Percentiles rank a stretch among this genome's conserved stretches.
phyloP scores from a whole-genome alignment of 2,797 vertebrate species.

The Pangasius sanitwongsei region DNA sequence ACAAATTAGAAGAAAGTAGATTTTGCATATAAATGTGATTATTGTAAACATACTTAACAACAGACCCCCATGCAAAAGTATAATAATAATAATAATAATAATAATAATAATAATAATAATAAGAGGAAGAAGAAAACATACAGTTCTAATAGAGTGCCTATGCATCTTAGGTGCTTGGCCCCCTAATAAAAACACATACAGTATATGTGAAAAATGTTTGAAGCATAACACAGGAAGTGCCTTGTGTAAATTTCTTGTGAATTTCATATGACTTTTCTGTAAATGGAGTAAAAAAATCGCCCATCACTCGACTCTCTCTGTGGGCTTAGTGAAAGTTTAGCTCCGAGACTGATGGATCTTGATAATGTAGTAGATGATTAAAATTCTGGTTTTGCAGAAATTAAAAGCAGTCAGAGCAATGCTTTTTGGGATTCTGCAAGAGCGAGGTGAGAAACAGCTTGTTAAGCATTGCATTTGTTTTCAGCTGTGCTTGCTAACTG shows the following conservation, averaged over 20 bases:
- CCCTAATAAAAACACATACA: not conserved
- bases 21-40: not conserved
- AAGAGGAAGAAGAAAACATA: not conserved
- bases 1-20: not conserved
- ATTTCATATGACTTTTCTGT: not conserved
- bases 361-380: constrained; percentile 49
- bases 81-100: not conserved
- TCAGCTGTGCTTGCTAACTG: constrained; percentile 11
- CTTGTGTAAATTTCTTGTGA: not conserved
- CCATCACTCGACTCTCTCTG: not conserved
- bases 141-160: not conserved
- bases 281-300: not conserved
- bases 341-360: constrained; percentile 43
- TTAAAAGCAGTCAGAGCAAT: constrained; percentile 40
- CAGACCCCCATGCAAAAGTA: not conserved
- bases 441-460: not conserved
- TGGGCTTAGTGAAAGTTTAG: constrained; percentile 9
- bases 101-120: not conserved
- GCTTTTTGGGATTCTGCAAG: not conserved
- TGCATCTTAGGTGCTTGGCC: not conserved
- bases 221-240: not conserved
- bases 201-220: not conserved
- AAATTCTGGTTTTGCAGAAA: constrained; percentile 32
- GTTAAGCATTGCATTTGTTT: constrained; percentile 9
- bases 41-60: not conserved